Evolutionary conservation across 2,888 invertebrate species (phyloP).

Genomic region (Drosophila mulleri): DNA sequence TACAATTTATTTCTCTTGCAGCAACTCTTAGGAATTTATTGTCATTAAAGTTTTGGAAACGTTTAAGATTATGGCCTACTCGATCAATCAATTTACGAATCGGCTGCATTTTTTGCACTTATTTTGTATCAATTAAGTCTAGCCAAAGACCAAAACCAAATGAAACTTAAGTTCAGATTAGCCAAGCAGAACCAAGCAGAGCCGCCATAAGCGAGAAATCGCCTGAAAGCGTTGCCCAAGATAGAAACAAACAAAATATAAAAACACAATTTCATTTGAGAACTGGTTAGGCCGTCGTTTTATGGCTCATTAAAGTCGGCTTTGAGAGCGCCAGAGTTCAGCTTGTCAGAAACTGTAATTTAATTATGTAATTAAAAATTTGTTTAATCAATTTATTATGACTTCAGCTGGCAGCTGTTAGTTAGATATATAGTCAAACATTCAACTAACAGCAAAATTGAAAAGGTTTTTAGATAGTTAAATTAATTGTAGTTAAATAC

Average conservation of each 20-base stretch:
- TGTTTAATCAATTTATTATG: constrained; percentile 58
- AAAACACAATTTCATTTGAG: constrained; percentile 17
- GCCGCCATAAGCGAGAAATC: constrained; percentile 15
- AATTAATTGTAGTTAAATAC: background rate
- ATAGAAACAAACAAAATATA: constrained; percentile 1
- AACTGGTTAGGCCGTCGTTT: constrained; percentile 67
- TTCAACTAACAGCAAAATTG: background rate
- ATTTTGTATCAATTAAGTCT: constrained; percentile 3
- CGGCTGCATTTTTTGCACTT: background rate
- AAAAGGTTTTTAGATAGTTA: background rate
- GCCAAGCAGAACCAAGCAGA: constrained; percentile 15
- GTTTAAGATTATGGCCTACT: background rate
- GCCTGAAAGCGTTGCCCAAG: constrained; percentile 16
- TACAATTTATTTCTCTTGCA: background rate
- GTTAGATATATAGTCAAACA: background rate
- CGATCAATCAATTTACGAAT: constrained; percentile 6
- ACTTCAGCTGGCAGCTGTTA: constrained; percentile 17
- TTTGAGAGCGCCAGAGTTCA: constrained; percentile 33
- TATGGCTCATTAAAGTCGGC: constrained; percentile 65
- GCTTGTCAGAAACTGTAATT: constrained; percentile 27
- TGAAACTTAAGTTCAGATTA: constrained; percentile 3
- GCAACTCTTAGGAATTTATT: background rate
- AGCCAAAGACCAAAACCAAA: constrained; percentile 6
- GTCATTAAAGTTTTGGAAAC: background rate
- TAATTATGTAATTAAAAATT: constrained; percentile 49